Evolutionary conservation across 2,888 invertebrate species (phyloP).

Genomic region (Phrixothrix hirtus): DNA sequence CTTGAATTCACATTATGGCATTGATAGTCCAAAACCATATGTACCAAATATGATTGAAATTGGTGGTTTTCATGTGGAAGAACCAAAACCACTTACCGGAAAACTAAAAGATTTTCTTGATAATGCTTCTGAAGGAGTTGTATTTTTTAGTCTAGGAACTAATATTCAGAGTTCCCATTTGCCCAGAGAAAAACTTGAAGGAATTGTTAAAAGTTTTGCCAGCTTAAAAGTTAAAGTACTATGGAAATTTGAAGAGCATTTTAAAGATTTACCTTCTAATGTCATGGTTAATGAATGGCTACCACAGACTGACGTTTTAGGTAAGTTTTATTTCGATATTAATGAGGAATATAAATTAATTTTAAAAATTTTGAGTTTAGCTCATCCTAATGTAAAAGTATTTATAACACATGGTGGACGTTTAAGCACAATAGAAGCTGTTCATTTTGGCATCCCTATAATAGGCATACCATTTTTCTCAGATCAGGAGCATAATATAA

Average conservation of each 20-base stretch:
- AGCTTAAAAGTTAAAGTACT: constrained; percentile 64
- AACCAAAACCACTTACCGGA: constrained; percentile 26
- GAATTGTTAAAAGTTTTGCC: constrained; percentile 62
- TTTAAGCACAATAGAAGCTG: constrained; percentile 10
- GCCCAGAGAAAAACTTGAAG: constrained; percentile 29
- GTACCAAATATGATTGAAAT: constrained; percentile 46
- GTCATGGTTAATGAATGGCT: constrained; percentile 66
- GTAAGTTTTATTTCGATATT: constrained; percentile 21
- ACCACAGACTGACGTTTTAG: constrained; percentile 59
- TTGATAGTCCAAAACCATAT: constrained; percentile 43
- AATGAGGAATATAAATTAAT: background rate
- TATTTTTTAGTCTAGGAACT: constrained; percentile 43
- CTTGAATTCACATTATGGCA: constrained; percentile 43
- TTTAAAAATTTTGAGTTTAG: background rate
- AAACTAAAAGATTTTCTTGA: constrained; percentile 38
- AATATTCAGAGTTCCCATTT: constrained; percentile 37
- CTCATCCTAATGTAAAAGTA: constrained; percentile 8
- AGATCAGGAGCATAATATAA: constrained; percentile 7
- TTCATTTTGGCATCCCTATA: constrained; percentile 5
- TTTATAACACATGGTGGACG: constrained; percentile 9
- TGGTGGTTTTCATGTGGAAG: constrained; percentile 44
- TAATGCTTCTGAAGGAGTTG: constrained; percentile 38
- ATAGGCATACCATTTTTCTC: constrained; percentile 11
- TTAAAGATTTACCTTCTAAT: constrained; percentile 61
- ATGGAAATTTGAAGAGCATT: constrained; percentile 67